phyloP scores from a whole-genome alignment of 2,113 vertebrate genomes.

The Percopsis transmontana region DNA sequence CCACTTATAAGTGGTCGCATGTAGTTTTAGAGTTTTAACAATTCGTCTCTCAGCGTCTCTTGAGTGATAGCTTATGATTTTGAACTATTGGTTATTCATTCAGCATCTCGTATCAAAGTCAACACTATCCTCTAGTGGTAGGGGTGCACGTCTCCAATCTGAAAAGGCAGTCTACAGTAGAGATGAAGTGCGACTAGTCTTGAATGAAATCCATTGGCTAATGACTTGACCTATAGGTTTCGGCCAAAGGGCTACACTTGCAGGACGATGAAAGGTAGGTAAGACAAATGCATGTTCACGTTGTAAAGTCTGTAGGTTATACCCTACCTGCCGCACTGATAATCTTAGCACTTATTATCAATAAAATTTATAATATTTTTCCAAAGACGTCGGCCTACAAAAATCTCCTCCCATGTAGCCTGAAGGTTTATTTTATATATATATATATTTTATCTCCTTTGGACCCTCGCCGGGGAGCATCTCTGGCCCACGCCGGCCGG shows the following conservation, averaged over 20 bases:
- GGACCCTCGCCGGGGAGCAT: too few species aligned
- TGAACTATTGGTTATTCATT: not conserved
- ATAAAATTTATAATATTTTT: too few species aligned
- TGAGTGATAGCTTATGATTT: not conserved
- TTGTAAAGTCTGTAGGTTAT: too few species aligned
- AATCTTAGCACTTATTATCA: too few species aligned
- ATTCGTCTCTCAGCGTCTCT: not conserved
- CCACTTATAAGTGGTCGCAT: not conserved
- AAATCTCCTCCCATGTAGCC: too few species aligned
- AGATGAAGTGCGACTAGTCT: not conserved
- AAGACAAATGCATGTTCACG: too few species aligned
- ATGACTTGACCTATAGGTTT: not conserved
- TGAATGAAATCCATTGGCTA: not conserved
- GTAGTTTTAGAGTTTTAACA: not conserved
- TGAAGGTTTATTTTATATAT: too few species aligned
- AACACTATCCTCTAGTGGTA: conserved; percentile 76
- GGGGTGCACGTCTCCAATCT: conserved; percentile 11
- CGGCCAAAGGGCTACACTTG: too few species aligned
- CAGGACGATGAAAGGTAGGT: not conserved
- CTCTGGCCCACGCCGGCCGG: too few species aligned
- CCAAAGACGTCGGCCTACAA: too few species aligned
- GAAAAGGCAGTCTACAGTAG: not conserved
- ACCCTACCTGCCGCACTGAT: too few species aligned
- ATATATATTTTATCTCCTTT: too few species aligned
- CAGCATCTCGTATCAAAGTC: conserved; percentile 42